These are phyloP conservation scores for Charaxes varanes DNA, from an alignment of 1,140 invertebrate genomes.

Conservation along the genomic window DNA sequence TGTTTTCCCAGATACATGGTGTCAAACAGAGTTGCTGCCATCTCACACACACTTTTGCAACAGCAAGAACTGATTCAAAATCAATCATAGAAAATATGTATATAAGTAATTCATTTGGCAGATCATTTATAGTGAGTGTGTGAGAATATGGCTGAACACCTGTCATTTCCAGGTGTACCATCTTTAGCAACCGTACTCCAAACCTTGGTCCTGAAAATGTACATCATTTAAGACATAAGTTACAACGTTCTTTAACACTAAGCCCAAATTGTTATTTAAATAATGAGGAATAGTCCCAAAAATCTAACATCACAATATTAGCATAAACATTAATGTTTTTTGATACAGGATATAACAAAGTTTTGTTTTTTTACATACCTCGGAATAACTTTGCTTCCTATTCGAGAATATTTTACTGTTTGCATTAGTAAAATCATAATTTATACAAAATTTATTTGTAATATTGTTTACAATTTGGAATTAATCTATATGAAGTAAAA, in stretches of 20 bases:
- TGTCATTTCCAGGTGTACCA: slow-evolving; percentile 67
- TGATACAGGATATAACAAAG: slow-evolving; percentile 1
- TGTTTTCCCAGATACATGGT: slow-evolving; percentile 70
- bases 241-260: too few species aligned
- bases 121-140: slow-evolving; percentile 63
- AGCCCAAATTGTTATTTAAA: too few species aligned
- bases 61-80: slow-evolving; percentile 65
- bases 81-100: slow-evolving; percentile 73
- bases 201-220: slow-evolving; percentile 39
- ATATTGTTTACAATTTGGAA: slow-evolving; percentile 32
- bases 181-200: slow-evolving; percentile 32
- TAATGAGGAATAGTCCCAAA: too few species aligned
- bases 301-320: too few species aligned
- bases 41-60: slow-evolving; percentile 66
- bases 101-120: slow-evolving; percentile 72
- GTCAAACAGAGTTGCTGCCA: slow-evolving; percentile 69
- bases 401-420: slow-evolving; percentile 59
- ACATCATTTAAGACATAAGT: slow-evolving; percentile 1
- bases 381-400: slow-evolving; percentile 57
- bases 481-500: slow-evolving; percentile 30
- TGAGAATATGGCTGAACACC: slow-evolving; percentile 41
- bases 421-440: slow-evolving; percentile 67
- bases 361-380: slow-evolving; percentile 34
- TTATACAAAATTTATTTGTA: slow-evolving; percentile 49
- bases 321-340: too few species aligned